A percentile compares a stretch with the other conserved stretches of the same genome.
Conservation (phyloP, 2,113 vertebrate species). For the Ursus arctos region DNA sequence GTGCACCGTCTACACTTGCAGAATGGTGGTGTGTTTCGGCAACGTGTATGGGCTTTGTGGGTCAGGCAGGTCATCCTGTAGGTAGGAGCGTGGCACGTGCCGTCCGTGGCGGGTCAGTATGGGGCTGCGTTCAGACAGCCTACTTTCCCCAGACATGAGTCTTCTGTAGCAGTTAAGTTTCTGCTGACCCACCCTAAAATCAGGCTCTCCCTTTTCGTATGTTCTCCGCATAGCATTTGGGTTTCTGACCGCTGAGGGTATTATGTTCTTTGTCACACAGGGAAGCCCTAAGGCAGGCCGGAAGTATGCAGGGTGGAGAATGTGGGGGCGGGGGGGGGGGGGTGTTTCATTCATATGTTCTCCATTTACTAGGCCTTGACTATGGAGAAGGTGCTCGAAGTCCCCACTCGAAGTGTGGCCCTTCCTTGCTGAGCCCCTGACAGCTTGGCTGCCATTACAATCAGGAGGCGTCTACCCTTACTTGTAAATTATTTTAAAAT, state of each 20-base stretch:
- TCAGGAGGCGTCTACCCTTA: background rate
- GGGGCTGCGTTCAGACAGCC: background rate
- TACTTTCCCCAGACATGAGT: no score
- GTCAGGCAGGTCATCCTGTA: background rate
- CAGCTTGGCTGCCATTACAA: background rate
- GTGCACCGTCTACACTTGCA: background rate
- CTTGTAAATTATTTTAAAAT: background rate
- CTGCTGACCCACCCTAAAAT: background rate
- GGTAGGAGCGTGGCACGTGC: accelerated
- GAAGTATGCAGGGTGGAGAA: no score
- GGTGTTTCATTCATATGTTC: accelerated
- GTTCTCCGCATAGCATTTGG: background rate
- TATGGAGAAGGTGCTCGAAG: no score
- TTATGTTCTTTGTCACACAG: background rate
- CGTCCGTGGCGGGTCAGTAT: accelerated
- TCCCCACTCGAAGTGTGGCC: background rate
- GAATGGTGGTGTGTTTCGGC: background rate
- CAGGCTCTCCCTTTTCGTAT: background rate
- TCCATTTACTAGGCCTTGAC: background rate
- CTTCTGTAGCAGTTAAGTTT: background rate
- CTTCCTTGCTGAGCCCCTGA: background rate
- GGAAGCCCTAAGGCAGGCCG: background rate
- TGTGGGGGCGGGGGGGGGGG: no score
- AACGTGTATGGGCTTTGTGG: background rate
- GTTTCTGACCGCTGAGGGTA: background rate